Evolutionary conservation across 2,888 invertebrate genomes (phyloP), one percentile per base, ranked within the genome.

Genomic region (Dicranocentrus wangi): DNA sequence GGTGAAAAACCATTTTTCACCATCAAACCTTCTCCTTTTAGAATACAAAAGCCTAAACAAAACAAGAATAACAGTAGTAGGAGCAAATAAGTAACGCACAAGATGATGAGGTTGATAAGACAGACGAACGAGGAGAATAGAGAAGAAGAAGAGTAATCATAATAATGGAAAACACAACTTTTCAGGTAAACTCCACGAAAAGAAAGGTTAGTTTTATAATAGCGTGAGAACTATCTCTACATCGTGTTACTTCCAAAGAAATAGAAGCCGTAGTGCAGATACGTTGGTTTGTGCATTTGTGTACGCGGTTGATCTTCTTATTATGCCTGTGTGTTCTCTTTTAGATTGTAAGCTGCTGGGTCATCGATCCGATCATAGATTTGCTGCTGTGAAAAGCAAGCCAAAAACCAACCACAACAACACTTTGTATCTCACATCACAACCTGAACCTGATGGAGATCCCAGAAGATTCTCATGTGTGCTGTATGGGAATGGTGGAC

Each of bases 1-100:
- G 61, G 79, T 68, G 79, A 80, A 80, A 80, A 80, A 19, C 68
- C 79, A 80, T 80, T 80, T 80, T 80, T 80, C 79, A 80, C 79
- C 60, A 80, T 80, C 79, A 79, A 65, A 80, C 43, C 39, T 51
- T 70, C 58, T 70, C 70, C 32, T 70, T 53, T 21, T 23, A 47
- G n/a, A 47, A 63, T 39, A 66, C 76, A 51, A 68, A 75, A 60
- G 66, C 25, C 47, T 47, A 47, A 5, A 55, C 27, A 39, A 15
- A 21, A 75, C 28, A 58, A 66, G 47, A 68, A 66, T 58, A 58
- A 19, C 73, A 73, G 63, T 19, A 73, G 65, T 47, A 21, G 53
- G 60, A 39, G 19, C 27, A 58, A 19, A 27, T 28, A 51, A 61
- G 69, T 68, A 77, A 77, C 23, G 69, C 69, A 77, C 63, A 66